Percentiles rank a stretch among this genome's conserved stretches.
These are phyloP conservation scores for Kryptolebias marmoratus DNA, from an alignment of 2,113 vertebrate genomes.

Conservation along the genomic window DNA sequence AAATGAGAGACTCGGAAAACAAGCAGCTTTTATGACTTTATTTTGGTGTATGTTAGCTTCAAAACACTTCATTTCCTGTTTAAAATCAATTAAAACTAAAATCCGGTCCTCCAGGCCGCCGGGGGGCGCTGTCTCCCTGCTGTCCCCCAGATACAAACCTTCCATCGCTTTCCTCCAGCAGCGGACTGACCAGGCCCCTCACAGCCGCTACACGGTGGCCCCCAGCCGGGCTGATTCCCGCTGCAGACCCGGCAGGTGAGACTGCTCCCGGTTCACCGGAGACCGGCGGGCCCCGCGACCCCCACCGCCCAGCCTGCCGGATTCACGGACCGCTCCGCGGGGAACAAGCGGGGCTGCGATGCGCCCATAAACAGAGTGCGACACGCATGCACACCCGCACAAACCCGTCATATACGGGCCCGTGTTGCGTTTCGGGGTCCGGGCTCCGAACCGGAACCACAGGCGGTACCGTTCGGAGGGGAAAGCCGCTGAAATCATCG, in stretches of 20 bases:
- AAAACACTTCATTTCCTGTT: too few relatives aligned
- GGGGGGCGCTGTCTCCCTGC: conserved; percentile 77
- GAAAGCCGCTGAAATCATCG: conserved; percentile 28
- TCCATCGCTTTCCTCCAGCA: conserved; percentile 54
- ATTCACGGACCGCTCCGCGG: conserved; percentile 23
- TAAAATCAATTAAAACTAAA: too few relatives aligned
- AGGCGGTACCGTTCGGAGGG: conserved; percentile 5
- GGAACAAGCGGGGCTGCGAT: conserved; percentile 23
- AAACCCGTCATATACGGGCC: conserved; percentile 36
- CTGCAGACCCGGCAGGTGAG: conserved; percentile 48
- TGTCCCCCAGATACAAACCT: conserved; percentile 12
- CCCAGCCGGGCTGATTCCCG: conserved; percentile 42
- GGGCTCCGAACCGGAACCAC: neutral
- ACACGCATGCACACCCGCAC: conserved; percentile 33
- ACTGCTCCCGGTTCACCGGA: conserved; percentile 23
- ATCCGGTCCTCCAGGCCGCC: conserved; percentile 76
- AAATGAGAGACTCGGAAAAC: too few relatives aligned
- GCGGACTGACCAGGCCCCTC: conserved; percentile 61
- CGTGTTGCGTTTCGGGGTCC: conserved; percentile 6
- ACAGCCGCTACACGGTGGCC: conserved; percentile 57
- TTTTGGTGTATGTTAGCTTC: too few relatives aligned
- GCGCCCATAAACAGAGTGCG: conserved; percentile 54
- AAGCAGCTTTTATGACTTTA: too few relatives aligned
- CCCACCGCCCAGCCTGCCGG: conserved; percentile 2
- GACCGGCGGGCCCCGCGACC: neutral